Base-by-base conservation (phyloP, 2,888 invertebrate species). In the Polyploca ridens region DNA sequence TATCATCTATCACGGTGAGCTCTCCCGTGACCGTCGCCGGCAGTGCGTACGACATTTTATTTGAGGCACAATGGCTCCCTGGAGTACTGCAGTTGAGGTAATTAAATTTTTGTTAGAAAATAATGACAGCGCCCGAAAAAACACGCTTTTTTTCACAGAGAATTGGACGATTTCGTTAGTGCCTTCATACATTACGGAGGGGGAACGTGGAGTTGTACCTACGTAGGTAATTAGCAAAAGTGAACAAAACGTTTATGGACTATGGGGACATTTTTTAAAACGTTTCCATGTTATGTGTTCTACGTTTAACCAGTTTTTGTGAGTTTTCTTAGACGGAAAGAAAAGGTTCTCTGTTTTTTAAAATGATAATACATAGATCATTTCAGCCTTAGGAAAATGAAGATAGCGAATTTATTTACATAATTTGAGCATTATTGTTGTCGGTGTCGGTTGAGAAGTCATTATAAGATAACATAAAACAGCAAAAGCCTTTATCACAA, bases 1-100 rank as follows among this genome's bases (percentile, higher is more conserved):
- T 93, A 93, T 93, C 93, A 94, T 94, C 93, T 93, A 93, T 94
- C 93, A 93, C 92, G 87, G 89, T 87, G 90, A 90, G 91, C 89
- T 91, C 90, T 90, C 89, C 87, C 86, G 86, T 90, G 92, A 91
- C 92, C 91, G 88, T 90, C 90, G 82, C 80, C 87, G 86, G 88
- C 91, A 90, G 87, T 91, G 91, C 89, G 92, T 89, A 87, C 90
- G 91, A 90, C 92, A 88, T 93, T 93, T 92, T 92, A 91, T 92
- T 90, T 84, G 82, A 88, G 82, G 83, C 83, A 91, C 89, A 92
- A 90, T 90, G 83, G 88, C 81, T 74, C 85, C 82, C 83, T 79
- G 78, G 87, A 83, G 84, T 80, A 81, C 81, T 83, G 76, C 83
- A 83, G 82, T 85, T 80, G 84, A 82, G 86, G 88, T 89, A 90